These are phyloP conservation scores for Bombus waltoni DNA, from an alignment of 1,140 invertebrate species.

Conservation along the genomic window DNA sequence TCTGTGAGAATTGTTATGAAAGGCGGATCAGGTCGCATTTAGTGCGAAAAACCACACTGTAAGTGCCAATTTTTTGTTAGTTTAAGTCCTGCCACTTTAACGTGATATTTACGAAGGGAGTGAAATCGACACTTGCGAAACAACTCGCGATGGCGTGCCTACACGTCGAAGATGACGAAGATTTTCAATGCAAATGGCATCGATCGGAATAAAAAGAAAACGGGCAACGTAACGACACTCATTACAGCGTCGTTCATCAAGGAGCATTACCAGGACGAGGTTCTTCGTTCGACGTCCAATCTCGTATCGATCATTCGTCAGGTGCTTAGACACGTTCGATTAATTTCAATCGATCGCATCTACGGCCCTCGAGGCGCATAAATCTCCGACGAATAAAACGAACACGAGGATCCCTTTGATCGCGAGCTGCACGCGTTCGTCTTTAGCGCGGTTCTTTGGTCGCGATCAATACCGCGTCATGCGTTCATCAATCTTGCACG, in stretches of 20 bases:
- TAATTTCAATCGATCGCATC: slow-evolving; percentile 45
- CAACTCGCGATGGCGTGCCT: not conserved
- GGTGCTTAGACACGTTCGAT: slow-evolving; percentile 34
- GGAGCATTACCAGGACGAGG: slow-evolving; percentile 24
- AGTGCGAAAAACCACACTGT: not conserved
- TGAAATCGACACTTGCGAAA: not conserved
- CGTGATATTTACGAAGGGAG: not conserved
- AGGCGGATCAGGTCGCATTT: not conserved
- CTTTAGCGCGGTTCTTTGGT: slow-evolving; percentile 28
- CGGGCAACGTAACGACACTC: slow-evolving; percentile 5
- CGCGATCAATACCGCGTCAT: slow-evolving; percentile 22
- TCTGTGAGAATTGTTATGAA: not conserved
- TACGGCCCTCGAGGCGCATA: slow-evolving; percentile 46
- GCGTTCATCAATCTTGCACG: slow-evolving; percentile 45
- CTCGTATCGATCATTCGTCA: slow-evolving; percentile 39
- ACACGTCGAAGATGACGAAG: too few species aligned
- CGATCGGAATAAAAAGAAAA: not conserved
- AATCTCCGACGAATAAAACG: slow-evolving; percentile 59
- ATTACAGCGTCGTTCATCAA: slow-evolving; percentile 31
- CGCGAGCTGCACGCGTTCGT: slow-evolving; percentile 4
- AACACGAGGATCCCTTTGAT: slow-evolving; percentile 52
- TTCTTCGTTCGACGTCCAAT: slow-evolving; percentile 26
- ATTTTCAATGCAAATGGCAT: not conserved
- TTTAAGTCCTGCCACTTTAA: not conserved
- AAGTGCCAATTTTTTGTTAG: not conserved